Evolutionary conservation across 2,888 invertebrate genomes (phyloP).

Genomic region (Ectemnius cavifrons): DNA sequence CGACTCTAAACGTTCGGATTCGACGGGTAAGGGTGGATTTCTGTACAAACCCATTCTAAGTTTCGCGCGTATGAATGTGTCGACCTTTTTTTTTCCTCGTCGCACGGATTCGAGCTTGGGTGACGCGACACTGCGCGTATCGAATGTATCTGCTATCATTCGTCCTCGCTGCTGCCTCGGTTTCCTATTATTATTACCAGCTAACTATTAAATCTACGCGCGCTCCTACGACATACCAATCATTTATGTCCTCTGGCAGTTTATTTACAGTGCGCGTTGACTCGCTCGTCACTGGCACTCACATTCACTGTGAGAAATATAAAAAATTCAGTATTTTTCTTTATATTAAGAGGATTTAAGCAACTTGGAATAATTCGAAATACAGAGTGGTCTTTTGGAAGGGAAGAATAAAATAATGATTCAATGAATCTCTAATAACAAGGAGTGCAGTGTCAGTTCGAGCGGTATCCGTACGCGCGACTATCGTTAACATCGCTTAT

Average conservation of each 20-base stretch:
- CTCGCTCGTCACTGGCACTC: conserved; percentile 19
- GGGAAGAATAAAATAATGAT: too few relatives aligned
- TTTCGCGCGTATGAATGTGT: conserved; percentile 53
- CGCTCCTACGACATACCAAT: conserved; percentile 53
- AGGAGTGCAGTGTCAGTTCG: conserved; percentile 19
- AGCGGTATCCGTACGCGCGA: conserved; percentile 42
- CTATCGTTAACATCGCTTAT: conserved; percentile 51
- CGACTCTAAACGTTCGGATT: background rate
- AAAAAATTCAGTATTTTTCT: background rate
- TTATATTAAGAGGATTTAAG: background rate
- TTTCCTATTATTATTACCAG: conserved; percentile 42
- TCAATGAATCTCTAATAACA: conserved; percentile 9
- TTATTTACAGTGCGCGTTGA: conserved; percentile 60
- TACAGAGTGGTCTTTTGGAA: background rate
- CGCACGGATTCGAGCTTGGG: conserved; percentile 50
- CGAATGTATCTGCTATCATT: conserved; percentile 41
- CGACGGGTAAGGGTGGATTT: conserved; percentile 34
- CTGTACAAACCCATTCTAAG: conserved; percentile 57
- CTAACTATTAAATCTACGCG: conserved; percentile 52
- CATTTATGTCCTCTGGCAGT: conserved; percentile 60
- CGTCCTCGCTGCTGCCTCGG: conserved; percentile 23
- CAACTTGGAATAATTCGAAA: background rate
- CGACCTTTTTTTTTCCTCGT: conserved; percentile 42
- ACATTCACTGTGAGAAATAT: background rate
- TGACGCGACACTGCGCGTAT: conserved; percentile 55